A percentile compares a stretch with the other conserved stretches of the same genome.
Evolutionary conservation across 2,888 invertebrate genomes (phyloP).

Genomic region (Rhopalosiphum nymphaeae): DNA sequence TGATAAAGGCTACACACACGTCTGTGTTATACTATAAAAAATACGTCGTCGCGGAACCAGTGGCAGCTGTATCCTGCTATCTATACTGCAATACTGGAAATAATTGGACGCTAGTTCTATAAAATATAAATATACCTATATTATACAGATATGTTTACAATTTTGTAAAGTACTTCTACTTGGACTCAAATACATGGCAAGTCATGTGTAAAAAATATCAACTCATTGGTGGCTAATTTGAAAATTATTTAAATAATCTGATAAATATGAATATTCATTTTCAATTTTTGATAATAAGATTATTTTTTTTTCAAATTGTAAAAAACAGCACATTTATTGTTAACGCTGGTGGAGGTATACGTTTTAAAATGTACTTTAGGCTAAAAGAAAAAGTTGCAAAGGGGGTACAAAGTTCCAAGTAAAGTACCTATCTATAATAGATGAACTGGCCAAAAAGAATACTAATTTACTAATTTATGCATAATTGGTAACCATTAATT

Average conservation of each 20-base stretch:
- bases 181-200: not conserved
- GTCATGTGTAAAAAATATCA: not conserved
- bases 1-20: not conserved
- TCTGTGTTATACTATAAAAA: not conserved
- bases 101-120: not conserved
- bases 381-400: no score
- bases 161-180: no score
- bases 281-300: no score
- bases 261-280: no score
- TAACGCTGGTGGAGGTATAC: no score
- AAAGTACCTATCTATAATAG: not conserved
- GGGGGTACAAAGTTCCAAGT: not conserved
- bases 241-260: not conserved
- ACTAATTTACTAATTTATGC: not conserved
- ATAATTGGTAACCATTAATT: not conserved
- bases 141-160: no score
- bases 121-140: not conserved
- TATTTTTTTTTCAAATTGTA: no score
- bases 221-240: not conserved
- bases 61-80: no score
- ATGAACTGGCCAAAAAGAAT: not conserved
- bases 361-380: no score
- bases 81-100: not conserved
- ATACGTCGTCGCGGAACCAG: not conserved
- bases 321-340: no score